A percentile compares a stretch with the other conserved stretches of the same genome.
These are phyloP conservation scores for Eupeodes latifasciatus DNA, from an alignment of 2,888 invertebrate genomes.

Conservation along the genomic window DNA sequence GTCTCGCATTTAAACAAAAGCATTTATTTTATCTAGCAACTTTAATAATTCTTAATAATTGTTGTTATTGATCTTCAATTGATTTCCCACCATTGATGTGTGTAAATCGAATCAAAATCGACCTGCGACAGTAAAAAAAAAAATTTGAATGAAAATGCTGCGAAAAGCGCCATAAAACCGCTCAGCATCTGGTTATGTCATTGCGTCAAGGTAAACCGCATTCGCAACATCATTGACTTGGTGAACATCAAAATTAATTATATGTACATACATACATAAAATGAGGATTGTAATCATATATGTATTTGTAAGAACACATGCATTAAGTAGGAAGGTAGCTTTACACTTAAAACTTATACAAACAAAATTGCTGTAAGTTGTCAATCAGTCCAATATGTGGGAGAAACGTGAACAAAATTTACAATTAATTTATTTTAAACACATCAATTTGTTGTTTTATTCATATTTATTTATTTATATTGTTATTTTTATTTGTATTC, in stretches of 20 bases:
- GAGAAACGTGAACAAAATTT: constrained; percentile 56
- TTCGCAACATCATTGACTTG: constrained; percentile 60
- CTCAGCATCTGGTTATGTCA: constrained; percentile 74
- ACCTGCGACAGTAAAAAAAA: constrained; percentile 17
- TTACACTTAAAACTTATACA: not conserved
- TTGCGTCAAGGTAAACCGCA: constrained; percentile 73
- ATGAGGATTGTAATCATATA: constrained; percentile 15
- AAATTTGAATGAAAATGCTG: constrained; percentile 55
- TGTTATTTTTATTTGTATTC: constrained; percentile 6
- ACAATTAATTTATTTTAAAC: constrained; percentile 48
- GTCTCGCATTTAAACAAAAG: not conserved
- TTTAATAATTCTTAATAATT: not conserved
- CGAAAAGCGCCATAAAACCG: constrained; percentile 61
- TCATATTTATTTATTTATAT: constrained; percentile 40
- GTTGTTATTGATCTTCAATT: constrained; percentile 30
- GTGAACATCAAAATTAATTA: constrained; percentile 58
- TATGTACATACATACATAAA: not conserved
- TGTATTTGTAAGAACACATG: not conserved
- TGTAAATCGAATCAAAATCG: not conserved
- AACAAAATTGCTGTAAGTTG: constrained; percentile 55
- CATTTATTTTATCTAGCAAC: not conserved
- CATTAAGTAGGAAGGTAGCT: constrained; percentile 24
- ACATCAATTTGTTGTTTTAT: constrained; percentile 46
- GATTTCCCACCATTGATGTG: constrained; percentile 41
- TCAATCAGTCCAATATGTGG: constrained; percentile 59